Evolutionary conservation across 2,888 invertebrate species (phyloP).

Genomic region (Mystacides longicornis): DNA sequence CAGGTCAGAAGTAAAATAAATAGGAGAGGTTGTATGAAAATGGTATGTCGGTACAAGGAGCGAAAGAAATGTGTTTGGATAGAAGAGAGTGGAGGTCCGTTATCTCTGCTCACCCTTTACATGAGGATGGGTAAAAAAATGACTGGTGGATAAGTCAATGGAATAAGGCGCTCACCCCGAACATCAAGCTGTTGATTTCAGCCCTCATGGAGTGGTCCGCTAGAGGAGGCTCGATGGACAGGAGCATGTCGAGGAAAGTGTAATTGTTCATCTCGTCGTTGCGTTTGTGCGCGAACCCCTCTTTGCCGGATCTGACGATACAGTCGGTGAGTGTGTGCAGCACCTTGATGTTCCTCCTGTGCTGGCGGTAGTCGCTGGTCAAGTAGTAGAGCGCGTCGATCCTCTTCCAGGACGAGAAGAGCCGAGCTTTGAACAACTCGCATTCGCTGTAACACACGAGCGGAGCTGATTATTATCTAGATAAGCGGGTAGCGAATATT

Average conservation of each 20-base stretch:
- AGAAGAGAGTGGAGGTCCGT: no score
- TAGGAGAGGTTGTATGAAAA: no score
- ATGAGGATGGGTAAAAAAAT: no score
- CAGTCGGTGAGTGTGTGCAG: slow-evolving; percentile 29
- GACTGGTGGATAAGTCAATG: background rate
- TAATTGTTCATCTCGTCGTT: slow-evolving; percentile 27
- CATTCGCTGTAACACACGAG: background rate
- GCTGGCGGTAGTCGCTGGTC: slow-evolving; percentile 39
- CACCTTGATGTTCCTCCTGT: slow-evolving; percentile 31
- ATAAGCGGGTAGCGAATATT: no score
- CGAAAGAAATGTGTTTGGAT: no score
- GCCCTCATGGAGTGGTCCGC: slow-evolving; percentile 33
- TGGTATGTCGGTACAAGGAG: no score
- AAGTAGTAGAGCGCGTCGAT: slow-evolving; percentile 28
- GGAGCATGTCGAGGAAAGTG: slow-evolving; percentile 34
- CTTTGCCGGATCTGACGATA: slow-evolving; percentile 29
- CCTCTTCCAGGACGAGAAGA: slow-evolving; percentile 5
- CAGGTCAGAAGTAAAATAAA: no score
- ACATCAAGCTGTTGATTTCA: slow-evolving; percentile 37
- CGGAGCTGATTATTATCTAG: no score
- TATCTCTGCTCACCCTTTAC: no score
- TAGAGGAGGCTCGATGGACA: slow-evolving; percentile 31
- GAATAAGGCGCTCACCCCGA: slow-evolving; percentile 36
- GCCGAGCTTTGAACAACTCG: background rate
- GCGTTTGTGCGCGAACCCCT: slow-evolving; percentile 19